Evolutionary conservation across 2,113 vertebrate species (phyloP).

Genomic region (Probosciger aterrimus): DNA sequence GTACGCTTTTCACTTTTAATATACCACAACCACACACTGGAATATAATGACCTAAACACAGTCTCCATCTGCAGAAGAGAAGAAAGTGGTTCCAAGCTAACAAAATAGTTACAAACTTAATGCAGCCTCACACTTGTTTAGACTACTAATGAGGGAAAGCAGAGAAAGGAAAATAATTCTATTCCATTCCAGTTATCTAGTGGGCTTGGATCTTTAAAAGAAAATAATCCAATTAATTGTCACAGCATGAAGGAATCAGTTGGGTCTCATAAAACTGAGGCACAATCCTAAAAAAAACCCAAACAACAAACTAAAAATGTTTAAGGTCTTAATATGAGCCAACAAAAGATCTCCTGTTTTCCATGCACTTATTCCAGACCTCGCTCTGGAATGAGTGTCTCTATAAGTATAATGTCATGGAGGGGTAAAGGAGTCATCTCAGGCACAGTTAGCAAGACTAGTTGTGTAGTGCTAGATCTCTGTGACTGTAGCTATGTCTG

Average conservation of each 20-base stretch:
- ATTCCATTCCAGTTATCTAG: not conserved
- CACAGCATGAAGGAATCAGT: not conserved
- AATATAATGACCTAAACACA: not conserved
- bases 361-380: not conserved
- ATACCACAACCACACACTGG: not conserved
- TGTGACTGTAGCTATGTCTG: accelerated
- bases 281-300: not conserved
- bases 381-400: not conserved
- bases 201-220: slow-evolving; percentile 17
- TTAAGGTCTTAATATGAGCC: not conserved
- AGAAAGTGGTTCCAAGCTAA: slow-evolving; percentile 5
- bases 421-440: not conserved
- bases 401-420: not conserved
- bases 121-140: slow-evolving; percentile 17
- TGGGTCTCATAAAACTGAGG: not conserved
- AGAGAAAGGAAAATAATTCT: not conserved
- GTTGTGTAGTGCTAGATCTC: not conserved
- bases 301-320: not conserved
- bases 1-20: slow-evolving; percentile 12
- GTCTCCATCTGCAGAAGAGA: not conserved
- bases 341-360: not conserved
- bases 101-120: slow-evolving; percentile 33
- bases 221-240: slow-evolving; percentile 31
- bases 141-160: slow-evolving; percentile 28
- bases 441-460: not conserved